Base-by-base conservation (phyloP, 2,888 invertebrate genomes). In the Ditylenchus weischeri region DNA sequence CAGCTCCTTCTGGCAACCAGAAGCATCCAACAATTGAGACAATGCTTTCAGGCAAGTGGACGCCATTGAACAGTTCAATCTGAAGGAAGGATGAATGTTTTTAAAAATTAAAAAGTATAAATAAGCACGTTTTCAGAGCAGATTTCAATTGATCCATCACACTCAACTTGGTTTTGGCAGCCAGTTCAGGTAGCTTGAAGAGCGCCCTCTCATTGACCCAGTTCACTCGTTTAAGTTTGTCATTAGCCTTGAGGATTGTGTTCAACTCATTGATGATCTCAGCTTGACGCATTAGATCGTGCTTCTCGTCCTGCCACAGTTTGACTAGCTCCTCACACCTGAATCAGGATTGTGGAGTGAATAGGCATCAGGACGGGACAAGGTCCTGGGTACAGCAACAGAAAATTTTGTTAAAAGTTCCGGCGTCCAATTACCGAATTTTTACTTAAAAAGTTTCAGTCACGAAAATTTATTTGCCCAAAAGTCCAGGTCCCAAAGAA, bases 41-140 rank as follows among this genome's bases (percentile, higher is more conserved):
- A 80, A 69, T 36, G 68, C 68, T 51, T 68, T 68, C 38, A 68
- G 35, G 38, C 50, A 51, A 35, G 49, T 48, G 29, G 50, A 29
- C 11, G 80, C 80, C 51, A 71, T 62, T 3, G 79, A 75, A 36
- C 74, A 72, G 57, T 78, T 78, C 62, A 80, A 62, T 15, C 43
- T 43, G 43, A 43, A 43, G n/a, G 13, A 43, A 15, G 11, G 2
- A 43, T 2, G 2, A 2, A 43, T 43, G 43, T 43, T 43, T 10
- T 10, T 43, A 8, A 15, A 43, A 10, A 13, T 43, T 43, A 2
- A 8, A 6, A 43, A 43, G 11, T 43, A 43, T 2, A 43, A 43
- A 43, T 13, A 2, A 1, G 1, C 8, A 43, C 10, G 80, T 75
- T 18, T 70, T 61, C 23, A 81, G 69, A n/a, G 78, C 78, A 49